Evolutionary conservation across 2,888 invertebrate genomes (phyloP), one percentile per base, ranked within the genome.

Genomic region (Seladonia tumulorum): DNA sequence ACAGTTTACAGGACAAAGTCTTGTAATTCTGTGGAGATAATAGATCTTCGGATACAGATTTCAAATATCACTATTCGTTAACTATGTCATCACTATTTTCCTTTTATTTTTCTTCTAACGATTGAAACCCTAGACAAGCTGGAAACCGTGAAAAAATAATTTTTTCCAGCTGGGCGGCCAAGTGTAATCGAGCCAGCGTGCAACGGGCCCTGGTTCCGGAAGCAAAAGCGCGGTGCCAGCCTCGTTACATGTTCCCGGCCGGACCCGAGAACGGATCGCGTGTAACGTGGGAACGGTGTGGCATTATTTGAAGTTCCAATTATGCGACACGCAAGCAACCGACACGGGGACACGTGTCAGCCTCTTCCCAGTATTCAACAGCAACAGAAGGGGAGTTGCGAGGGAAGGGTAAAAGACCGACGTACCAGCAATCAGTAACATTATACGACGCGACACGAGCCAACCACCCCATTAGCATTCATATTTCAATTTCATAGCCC

Each of bases 401-500:
- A 70, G 14, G 71, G 63, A 57, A 71, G 75, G 82, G 82, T 80
- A 82, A 82, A 83, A 86, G 80, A 81, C 79, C 82, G 79, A 81
- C 70, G 84, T 83, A 80, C 81, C 85, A 79, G 89, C 90, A 91
- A 92, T 90, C 90, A 82, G 88, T 90, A 91, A 91, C 88, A 87
- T 91, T 90, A 90, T 88, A 91, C 86, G 87, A 89, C 82, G 86
- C 81, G 87, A 82, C 87, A 87, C 86, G 87, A 90, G 89, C 83
- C 81, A 85, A 82, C 82, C 90, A 85, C 87, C 87, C 90, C 90
- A 92, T 93, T 93, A 93, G 91, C 92, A 92, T 93, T 92, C 91
- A 91, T 92, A 92, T 92, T 93, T 93, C 92, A 93, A 93, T 93
- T 92, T 92, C 91, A 90, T 88, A 86, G 89, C 87, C 88, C 89